phyloP scores from a whole-genome alignment of 2,888 invertebrate genomes.

The Octodonta nipae region DNA sequence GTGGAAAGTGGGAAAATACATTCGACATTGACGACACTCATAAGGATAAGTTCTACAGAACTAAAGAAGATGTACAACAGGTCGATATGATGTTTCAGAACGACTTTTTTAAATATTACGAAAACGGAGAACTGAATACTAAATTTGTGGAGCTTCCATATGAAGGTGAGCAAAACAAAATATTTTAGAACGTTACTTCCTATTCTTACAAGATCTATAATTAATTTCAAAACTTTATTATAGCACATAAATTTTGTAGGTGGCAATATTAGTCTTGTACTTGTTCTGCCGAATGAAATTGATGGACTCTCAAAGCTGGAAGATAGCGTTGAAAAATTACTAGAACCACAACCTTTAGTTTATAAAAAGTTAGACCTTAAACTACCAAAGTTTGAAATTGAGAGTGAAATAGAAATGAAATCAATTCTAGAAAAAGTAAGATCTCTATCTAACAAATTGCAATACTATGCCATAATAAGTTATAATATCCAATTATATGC shows the following conservation, averaged over 20 bases:
- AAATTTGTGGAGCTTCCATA: conserved; percentile 23
- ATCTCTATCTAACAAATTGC: too few relatives aligned
- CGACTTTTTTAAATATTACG: conserved; percentile 18
- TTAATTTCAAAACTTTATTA: too few relatives aligned
- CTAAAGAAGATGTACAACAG: conserved; percentile 15
- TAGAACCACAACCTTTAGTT: background rate
- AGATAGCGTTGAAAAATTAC: background rate
- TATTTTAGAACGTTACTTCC: too few relatives aligned
- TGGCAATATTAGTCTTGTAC: conserved; percentile 17
- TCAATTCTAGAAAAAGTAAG: conserved; percentile 16
- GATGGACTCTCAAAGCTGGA: conserved; percentile 15
- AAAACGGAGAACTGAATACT: conserved; percentile 18
- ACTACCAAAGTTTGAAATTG: conserved; percentile 19
- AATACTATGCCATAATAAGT: too few relatives aligned
- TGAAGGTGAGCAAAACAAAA: too few relatives aligned
- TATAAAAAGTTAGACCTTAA: conserved; percentile 11
- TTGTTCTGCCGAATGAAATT: conserved; percentile 20
- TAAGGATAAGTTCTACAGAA: conserved; percentile 20
- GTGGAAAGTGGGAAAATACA: conserved; percentile 22
- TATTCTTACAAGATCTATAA: too few relatives aligned
- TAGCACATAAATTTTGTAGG: too few relatives aligned
- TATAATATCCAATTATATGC: too few relatives aligned
- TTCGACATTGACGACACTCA: conserved; percentile 17
- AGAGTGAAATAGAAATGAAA: conserved; percentile 13
- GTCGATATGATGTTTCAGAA: conserved; percentile 24